Conservation (phyloP, 1,140 invertebrate species). For the Pantala flavescens region DNA sequence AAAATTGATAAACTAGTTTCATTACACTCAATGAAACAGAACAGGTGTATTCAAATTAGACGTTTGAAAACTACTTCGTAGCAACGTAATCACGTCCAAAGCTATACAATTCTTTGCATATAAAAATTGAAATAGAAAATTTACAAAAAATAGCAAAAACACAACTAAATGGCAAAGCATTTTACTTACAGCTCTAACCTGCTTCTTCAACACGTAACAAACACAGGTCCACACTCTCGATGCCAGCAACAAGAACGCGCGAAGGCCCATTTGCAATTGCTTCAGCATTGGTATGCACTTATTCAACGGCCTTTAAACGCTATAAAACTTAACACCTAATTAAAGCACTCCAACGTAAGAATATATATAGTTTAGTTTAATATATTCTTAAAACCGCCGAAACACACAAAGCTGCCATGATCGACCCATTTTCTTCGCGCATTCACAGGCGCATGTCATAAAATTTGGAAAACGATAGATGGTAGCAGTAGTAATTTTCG, state of each 20-base stretch:
- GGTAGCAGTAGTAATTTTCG: conserved; percentile 8
- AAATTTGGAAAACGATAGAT: not conserved
- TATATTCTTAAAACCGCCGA: conserved; percentile 17
- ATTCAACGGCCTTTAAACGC: conserved; percentile 13
- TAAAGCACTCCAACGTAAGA: conserved; percentile 12
- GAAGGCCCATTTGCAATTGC: conserved; percentile 92
- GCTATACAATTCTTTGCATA: too few relatives aligned
- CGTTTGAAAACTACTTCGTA: too few relatives aligned
- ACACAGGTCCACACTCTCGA: conserved; percentile 96
- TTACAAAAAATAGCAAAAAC: too few relatives aligned
- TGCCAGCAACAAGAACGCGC: conserved; percentile 86
- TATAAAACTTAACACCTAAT: conserved; percentile 17
- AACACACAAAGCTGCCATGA: conserved; percentile 22
- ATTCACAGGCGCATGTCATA: conserved; percentile 19
- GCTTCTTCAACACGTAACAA: conserved; percentile 91
- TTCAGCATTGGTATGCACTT: conserved; percentile 66
- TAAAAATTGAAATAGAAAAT: too few relatives aligned
- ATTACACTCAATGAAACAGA: too few relatives aligned
- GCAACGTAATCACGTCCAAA: too few relatives aligned
- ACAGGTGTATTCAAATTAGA: too few relatives aligned
- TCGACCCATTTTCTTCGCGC: conserved; percentile 22
- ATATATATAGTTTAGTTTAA: conserved; percentile 7
- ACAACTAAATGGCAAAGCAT: conserved; percentile 20
- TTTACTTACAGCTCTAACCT: conserved; percentile 84
- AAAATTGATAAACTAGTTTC: too few relatives aligned